Conservation (phyloP, 2,797 vertebrate genomes). For the Mycteria americana region DNA sequence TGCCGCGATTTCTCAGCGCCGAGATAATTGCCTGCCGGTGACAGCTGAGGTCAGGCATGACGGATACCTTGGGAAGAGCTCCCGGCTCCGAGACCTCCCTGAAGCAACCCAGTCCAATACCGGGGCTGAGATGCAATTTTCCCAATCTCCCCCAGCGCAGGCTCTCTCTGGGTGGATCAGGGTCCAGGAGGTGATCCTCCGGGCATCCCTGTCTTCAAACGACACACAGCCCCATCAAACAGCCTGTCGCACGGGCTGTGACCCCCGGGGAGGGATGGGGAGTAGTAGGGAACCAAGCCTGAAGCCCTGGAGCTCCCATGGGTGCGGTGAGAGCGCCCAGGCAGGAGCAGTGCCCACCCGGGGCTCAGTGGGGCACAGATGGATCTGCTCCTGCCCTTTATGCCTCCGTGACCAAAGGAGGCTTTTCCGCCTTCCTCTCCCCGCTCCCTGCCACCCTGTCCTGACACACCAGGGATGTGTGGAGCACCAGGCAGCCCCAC, state of each 20-base stretch:
- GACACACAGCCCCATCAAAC: accelerated
- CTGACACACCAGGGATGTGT: accelerated
- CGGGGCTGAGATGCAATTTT: background rate
- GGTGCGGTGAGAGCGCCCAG: background rate
- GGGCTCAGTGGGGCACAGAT: background rate
- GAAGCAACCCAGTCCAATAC: background rate
- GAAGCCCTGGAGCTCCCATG: background rate
- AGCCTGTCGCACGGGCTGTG: accelerated
- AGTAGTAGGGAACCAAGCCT: background rate
- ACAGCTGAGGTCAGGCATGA: constrained; percentile 66
- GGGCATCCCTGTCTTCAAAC: background rate
- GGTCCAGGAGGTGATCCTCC: background rate
- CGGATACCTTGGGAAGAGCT: constrained; percentile 35
- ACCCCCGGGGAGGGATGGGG: background rate
- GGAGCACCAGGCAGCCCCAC: background rate
- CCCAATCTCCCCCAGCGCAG: background rate
- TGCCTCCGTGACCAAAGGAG: background rate
- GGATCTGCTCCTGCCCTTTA: background rate
- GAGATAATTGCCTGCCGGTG: constrained; percentile 61
- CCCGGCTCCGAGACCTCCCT: background rate
- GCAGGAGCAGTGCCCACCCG: background rate
- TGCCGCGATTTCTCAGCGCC: background rate
- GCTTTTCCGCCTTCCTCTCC: background rate
- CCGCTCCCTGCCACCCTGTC: background rate
- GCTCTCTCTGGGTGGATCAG: background rate